A percentile compares a stretch with the other conserved stretches of the same genome.
phyloP scores from a whole-genome alignment of 2,113 vertebrate species.

The Coreoperca whiteheadi region DNA sequence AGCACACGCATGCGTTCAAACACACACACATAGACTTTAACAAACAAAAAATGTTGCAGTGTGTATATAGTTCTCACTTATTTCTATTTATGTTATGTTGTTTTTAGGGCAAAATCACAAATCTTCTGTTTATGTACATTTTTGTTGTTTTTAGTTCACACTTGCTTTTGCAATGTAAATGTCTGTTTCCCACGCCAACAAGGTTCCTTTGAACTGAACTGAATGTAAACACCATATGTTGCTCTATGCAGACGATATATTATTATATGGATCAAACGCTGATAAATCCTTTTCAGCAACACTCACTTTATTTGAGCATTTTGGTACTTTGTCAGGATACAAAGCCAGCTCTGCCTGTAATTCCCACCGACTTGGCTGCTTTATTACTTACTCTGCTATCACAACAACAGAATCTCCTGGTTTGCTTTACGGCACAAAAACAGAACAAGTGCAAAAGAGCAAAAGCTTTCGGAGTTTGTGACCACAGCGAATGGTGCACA shows the following conservation, averaged over 20 bases:
- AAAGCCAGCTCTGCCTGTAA: background rate
- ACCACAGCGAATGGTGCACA: background rate
- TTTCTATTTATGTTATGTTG: no score
- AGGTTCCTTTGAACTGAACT: no score
- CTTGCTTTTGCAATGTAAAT: no score
- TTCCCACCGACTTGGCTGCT: background rate
- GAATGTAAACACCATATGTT: background rate
- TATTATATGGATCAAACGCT: background rate
- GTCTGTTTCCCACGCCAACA: no score
- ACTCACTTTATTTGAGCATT: background rate
- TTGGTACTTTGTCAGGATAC: background rate
- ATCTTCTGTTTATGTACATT: no score
- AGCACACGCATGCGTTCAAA: no score
- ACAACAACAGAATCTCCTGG: background rate
- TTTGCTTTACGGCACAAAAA: background rate
- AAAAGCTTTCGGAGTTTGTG: background rate
- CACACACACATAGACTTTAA: no score
- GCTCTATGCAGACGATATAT: conserved; percentile 11
- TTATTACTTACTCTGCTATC: background rate
- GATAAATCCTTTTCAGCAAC: background rate
- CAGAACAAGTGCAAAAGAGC: background rate
- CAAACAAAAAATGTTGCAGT: no score
- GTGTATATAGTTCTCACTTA: no score
- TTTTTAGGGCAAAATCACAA: no score
- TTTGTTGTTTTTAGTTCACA: no score